Conservation (phyloP, 2,797 vertebrate species). For the Oryzias dopingdopingensis region DNA sequence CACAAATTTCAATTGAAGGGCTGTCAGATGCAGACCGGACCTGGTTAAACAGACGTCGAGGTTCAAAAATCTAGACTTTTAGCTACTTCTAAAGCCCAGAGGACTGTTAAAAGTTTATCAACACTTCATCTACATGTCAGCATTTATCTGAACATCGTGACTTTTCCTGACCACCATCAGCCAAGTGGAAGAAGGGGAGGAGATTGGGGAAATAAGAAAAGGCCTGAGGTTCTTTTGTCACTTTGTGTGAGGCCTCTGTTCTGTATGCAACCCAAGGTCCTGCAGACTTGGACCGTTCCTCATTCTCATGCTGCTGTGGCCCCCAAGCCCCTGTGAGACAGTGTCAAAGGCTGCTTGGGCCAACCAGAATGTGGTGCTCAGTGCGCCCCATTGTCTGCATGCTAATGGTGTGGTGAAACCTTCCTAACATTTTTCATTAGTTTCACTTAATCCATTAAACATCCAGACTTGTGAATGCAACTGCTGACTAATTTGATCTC, state of each 20-base stretch:
- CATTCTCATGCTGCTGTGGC: conserved; percentile 79
- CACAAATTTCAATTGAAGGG: no score
- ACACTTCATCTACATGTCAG: conserved; percentile 19
- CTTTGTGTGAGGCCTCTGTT: conserved; percentile 78
- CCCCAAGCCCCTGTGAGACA: conserved; percentile 72
- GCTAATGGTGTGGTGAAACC: conserved; percentile 69
- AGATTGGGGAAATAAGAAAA: conserved; percentile 61
- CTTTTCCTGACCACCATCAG: conserved; percentile 59
- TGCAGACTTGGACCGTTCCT: conserved; percentile 62
- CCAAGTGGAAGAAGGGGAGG: conserved; percentile 62
- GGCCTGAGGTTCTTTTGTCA: conserved; percentile 76
- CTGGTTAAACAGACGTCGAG: no score
- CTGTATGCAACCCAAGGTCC: conserved; percentile 78
- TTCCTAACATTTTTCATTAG: conserved; percentile 65
- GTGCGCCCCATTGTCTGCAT: conserved; percentile 73
- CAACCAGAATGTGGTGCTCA: conserved; percentile 70
- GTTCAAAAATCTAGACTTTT: background rate
- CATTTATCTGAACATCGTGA: conserved; percentile 32
- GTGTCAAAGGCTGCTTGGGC: conserved; percentile 76
- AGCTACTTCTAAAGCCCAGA: background rate
- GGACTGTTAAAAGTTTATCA: conserved; percentile 16
- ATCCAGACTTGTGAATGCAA: conserved; percentile 49
- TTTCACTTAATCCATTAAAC: conserved; percentile 60
- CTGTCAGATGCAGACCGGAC: no score
- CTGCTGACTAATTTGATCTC: conserved; percentile 52